Conservation (phyloP, 2,113 vertebrate species). For the Pyrgilauda ruficollis region DNA sequence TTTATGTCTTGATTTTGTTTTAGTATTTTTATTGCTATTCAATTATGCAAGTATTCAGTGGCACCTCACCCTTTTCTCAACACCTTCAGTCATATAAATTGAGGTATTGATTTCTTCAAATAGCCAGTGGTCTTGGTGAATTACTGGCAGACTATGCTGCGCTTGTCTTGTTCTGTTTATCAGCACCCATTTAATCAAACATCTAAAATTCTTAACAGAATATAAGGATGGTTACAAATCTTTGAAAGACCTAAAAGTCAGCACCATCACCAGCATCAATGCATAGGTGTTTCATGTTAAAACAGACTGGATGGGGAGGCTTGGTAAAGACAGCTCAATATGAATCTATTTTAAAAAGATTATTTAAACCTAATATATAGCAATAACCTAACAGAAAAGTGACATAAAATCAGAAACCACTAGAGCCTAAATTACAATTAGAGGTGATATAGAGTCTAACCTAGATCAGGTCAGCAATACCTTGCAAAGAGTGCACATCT, state of each 20-base stretch:
- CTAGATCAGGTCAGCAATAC: background rate
- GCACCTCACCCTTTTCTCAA: background rate
- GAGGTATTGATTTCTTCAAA: constrained; percentile 58
- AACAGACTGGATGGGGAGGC: background rate
- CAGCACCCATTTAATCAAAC: constrained; percentile 42
- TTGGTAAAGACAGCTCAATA: background rate
- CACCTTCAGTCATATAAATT: background rate
- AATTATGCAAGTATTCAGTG: background rate
- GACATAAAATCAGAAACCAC: background rate
- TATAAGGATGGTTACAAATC: background rate
- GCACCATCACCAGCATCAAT: background rate
- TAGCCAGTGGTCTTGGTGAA: constrained; percentile 43
- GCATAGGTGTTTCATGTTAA: background rate
- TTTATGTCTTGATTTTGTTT: background rate
- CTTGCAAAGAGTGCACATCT: background rate
- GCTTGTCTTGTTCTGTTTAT: constrained; percentile 56
- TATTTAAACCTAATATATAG: background rate
- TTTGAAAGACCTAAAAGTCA: constrained; percentile 14
- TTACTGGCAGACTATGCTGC: constrained; percentile 32
- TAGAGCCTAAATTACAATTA: constrained; percentile 20
- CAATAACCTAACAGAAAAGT: constrained; percentile 8
- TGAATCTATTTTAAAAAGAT: background rate
- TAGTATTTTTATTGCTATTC: background rate
- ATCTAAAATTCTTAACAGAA: constrained; percentile 11
- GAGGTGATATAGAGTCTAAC: background rate